These are phyloP conservation scores for Oegoconia quadripuncta DNA, from an alignment of 2,888 invertebrate genomes.

Conservation along the genomic window DNA sequence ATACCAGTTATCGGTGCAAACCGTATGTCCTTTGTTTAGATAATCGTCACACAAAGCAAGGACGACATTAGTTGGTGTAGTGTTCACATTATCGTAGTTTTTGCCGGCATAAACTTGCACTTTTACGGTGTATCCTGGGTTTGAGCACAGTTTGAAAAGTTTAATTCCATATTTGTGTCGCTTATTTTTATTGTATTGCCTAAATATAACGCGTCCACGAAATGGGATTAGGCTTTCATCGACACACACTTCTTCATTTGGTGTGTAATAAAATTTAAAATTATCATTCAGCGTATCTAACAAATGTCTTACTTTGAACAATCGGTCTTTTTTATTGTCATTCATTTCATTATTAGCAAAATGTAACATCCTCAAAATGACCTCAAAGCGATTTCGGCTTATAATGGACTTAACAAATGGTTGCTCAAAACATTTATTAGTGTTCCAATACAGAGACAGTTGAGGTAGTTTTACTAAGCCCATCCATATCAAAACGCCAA, in stretches of 20 bases:
- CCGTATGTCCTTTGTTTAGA: conserved; percentile 32
- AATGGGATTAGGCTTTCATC: conserved; percentile 24
- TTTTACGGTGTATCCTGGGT: conserved; percentile 33
- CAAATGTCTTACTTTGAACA: no score
- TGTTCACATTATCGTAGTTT: conserved; percentile 30
- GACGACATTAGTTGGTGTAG: conserved; percentile 29
- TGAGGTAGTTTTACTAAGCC: no score
- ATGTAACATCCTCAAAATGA: no score
- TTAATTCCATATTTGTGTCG: conserved; percentile 30
- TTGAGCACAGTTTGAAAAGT: conserved; percentile 32
- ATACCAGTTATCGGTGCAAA: conserved; percentile 37
- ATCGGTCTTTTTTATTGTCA: no score
- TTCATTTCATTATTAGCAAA: no score
- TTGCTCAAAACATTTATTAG: no score
- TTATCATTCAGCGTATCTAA: no score
- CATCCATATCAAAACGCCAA: no score
- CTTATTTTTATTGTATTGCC: conserved; percentile 23
- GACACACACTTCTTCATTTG: conserved; percentile 16
- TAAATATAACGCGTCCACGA: conserved; percentile 20
- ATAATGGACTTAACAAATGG: no score
- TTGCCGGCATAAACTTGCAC: conserved; percentile 31
- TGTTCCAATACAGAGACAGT: no score
- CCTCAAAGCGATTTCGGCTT: no score
- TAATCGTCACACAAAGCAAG: conserved; percentile 28
- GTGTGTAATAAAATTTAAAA: conserved; percentile 12